A percentile compares a stretch with the other conserved stretches of the same genome.
These are phyloP conservation scores for Coecobrya sp. DNA, from an alignment of 2,888 invertebrate species.

Conservation along the genomic window DNA sequence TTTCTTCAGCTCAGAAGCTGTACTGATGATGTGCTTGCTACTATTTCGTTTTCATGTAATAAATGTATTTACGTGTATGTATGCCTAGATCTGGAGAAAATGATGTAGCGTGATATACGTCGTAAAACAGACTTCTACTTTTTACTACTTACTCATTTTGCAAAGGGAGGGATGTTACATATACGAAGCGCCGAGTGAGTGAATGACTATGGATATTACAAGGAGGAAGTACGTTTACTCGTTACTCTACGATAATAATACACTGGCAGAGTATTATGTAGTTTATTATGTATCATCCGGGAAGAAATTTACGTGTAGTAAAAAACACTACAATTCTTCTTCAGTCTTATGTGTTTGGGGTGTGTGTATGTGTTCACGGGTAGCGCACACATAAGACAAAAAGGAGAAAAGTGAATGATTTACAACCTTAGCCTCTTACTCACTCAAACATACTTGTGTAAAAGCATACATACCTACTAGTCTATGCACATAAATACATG, in stretches of 20 bases:
- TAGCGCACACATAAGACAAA: constrained; percentile 49
- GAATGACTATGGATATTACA: not conserved
- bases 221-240: constrained; percentile 38
- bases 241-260: constrained; percentile 40
- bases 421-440: constrained; percentile 72
- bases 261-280: constrained; percentile 28
- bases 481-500: not conserved
- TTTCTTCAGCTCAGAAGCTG: not conserved
- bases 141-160: constrained; percentile 60
- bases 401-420: constrained; percentile 75
- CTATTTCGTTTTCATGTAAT: constrained; percentile 47
- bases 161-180: not conserved
- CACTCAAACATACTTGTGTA: constrained; percentile 41
- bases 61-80: constrained; percentile 42
- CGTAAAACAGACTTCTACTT: constrained; percentile 55
- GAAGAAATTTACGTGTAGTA: constrained; percentile 55
- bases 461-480: not conserved
- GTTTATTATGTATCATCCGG: constrained; percentile 55
- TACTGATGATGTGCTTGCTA: not conserved
- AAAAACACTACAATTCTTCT: constrained; percentile 11
- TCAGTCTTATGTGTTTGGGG: constrained; percentile 5
- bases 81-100: not conserved
- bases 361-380: not conserved
- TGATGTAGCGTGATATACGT: constrained; percentile 56
- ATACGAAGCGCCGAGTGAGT: not conserved